Percentiles rank a stretch among this genome's conserved stretches.
phyloP scores from a whole-genome alignment of 30 jellyfish, hydroid and myxozoan genomes.

The Morbakka virulenta region DNA sequence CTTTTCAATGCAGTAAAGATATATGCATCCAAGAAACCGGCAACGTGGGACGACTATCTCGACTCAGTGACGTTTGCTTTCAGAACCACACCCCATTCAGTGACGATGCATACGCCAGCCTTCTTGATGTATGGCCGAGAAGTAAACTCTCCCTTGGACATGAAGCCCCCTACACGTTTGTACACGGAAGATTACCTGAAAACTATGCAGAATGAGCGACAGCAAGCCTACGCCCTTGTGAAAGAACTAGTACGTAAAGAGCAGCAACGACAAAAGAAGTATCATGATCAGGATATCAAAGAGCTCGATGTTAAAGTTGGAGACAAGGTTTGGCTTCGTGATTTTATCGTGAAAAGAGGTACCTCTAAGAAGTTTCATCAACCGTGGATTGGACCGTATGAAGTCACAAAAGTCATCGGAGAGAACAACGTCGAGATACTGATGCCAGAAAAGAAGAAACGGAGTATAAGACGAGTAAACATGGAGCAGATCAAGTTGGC shows the following conservation, averaged over 20 bases:
- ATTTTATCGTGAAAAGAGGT: conserved; percentile 20
- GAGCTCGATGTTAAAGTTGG: background rate
- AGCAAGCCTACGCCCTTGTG: conserved; percentile 17
- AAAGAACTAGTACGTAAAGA: conserved; percentile 13
- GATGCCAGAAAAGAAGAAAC: conserved; percentile 10
- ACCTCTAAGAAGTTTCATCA: conserved; percentile 33
- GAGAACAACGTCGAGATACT: conserved; percentile 14
- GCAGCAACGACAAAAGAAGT: background rate
- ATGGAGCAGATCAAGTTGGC: conserved; percentile 19
- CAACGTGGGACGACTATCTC: conserved; percentile 13
- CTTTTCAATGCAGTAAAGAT: too few species aligned
- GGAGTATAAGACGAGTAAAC: conserved; percentile 6
- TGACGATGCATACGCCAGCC: conserved; percentile 23
- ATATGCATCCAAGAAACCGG: conserved; percentile 4
- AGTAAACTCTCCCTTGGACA: conserved; percentile 10
- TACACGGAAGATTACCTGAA: conserved; percentile 7
- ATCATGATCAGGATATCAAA: background rate
- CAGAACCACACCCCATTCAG: conserved; percentile 19
- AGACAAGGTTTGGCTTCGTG: conserved; percentile 19
- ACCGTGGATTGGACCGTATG: conserved; percentile 43
- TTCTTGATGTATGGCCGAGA: conserved; percentile 19
- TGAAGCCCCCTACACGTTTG: conserved; percentile 17
- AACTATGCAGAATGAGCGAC: conserved; percentile 31
- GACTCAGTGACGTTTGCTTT: conserved; percentile 12
- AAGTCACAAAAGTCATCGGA: conserved; percentile 12